Percentiles rank a stretch among this genome's conserved stretches.
Evolutionary conservation across 2,113 vertebrate species (phyloP).

Genomic region (Clinocottus analis): DNA sequence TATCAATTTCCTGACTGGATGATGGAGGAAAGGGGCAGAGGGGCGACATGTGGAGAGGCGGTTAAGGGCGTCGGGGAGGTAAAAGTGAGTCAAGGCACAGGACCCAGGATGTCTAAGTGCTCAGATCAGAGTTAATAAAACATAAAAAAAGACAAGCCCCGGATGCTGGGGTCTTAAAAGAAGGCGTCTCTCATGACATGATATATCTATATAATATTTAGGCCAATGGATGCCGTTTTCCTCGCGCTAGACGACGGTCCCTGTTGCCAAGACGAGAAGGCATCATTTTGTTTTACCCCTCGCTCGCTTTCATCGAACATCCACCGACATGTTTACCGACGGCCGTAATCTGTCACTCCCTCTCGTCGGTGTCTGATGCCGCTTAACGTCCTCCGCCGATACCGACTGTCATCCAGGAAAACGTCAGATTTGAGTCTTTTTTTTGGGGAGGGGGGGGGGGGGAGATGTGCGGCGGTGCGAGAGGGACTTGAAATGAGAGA

Average conservation of each 20-base stretch:
- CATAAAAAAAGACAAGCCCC: too few species aligned
- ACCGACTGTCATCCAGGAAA: conserved; percentile 32
- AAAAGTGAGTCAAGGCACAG: background rate
- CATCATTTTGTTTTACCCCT: too few species aligned
- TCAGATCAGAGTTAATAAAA: too few species aligned
- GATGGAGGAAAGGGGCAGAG: conserved; percentile 43
- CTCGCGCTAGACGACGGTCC: too few species aligned
- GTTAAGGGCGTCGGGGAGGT: background rate
- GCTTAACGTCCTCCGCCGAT: conserved; percentile 19
- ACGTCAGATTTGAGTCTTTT: conserved; percentile 26
- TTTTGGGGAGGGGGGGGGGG: conserved; percentile 7
- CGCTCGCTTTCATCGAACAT: too few species aligned
- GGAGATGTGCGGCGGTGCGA: conserved; percentile 18
- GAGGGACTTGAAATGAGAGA: conserved; percentile 26
- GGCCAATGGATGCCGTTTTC: too few species aligned
- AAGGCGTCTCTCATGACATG: too few species aligned
- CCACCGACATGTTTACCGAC: conserved; percentile 16
- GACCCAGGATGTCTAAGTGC: background rate
- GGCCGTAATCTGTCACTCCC: conserved; percentile 8
- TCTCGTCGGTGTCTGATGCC: conserved; percentile 11
- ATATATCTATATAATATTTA: too few species aligned
- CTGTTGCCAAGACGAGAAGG: too few species aligned
- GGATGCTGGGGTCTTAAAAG: too few species aligned
- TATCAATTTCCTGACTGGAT: conserved; percentile 63
- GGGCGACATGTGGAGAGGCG: conserved; percentile 14